Evolutionary conservation across 2,888 invertebrate genomes (phyloP).

Genomic region (Oeneis ivallda): DNA sequence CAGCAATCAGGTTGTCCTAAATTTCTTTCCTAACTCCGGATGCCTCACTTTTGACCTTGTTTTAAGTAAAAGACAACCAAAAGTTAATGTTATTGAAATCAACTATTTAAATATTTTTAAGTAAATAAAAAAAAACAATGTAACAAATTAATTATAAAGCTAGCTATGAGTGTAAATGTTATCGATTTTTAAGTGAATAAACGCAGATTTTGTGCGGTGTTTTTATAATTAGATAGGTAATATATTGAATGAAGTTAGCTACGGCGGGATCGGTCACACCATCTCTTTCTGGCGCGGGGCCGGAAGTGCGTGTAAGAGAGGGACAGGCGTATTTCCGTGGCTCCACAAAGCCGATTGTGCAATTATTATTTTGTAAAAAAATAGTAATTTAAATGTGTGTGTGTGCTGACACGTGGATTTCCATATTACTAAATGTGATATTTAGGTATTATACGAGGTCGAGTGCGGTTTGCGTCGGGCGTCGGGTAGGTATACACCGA

Average conservation of each 20-base stretch:
- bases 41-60: constrained; percentile 73
- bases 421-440: constrained; percentile 83
- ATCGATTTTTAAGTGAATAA: constrained; percentile 80
- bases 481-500: constrained; percentile 60
- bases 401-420: constrained; percentile 80
- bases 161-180: constrained; percentile 82
- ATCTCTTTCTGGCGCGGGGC: constrained; percentile 54
- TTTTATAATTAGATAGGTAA: constrained; percentile 83
- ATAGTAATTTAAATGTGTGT: constrained; percentile 75
- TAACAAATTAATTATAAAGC: constrained; percentile 81
- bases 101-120: constrained; percentile 79
- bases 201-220: constrained; percentile 81
- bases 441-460: constrained; percentile 80
- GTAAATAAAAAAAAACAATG: constrained; percentile 70
- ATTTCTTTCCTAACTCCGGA: constrained; percentile 62
- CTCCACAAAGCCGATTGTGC: constrained; percentile 74
- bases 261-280: constrained; percentile 65
- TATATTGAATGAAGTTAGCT: constrained; percentile 82
- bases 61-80: constrained; percentile 81
- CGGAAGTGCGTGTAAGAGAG: constrained; percentile 51
- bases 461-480: constrained; percentile 71
- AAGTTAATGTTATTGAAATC: constrained; percentile 79
- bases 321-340: constrained; percentile 48
- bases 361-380: constrained; percentile 82
- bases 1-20: constrained; percentile 66